Base-by-base conservation (phyloP, 2,797 vertebrate species). In the Megalops cyprinoides region DNA sequence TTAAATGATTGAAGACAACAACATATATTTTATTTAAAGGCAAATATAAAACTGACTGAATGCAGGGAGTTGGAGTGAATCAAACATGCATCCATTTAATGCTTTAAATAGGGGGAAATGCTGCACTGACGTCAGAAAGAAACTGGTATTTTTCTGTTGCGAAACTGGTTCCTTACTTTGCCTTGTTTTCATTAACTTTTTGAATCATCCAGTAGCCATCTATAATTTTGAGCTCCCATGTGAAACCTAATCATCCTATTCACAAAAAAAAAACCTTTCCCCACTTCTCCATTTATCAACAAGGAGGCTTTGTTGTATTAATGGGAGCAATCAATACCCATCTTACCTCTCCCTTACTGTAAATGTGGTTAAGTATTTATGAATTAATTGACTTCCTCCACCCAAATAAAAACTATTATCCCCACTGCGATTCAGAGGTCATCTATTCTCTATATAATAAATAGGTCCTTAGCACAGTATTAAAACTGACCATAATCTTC, bases 351-450 rank as follows among this genome's bases (percentile, higher is more conserved):
- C 89, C 90, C 87, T 95, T 95, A 95, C 94, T 91, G 94, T 95
- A 95, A 95, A 92, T 81, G 88, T 87, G 91, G 90, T 95, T 89
- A 95, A 95, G 93, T 95, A 95, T 95, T 95, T 93, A 95, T 95
- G 94, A 94, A 94, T 94, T 92, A 94, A 95, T 95, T 94, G 94
- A 95, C 93, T 93, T 91, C 84, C 86, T 88, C 86, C 48, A 81
- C 90, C 88, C 90, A 92, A 93, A 93, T 91, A 87, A 90, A 89
- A 90, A 84, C 87, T 75, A 80, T 67, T 51, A 58, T 86, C 81
- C 74, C 85, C 89, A 91, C 86, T 87, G 85, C 81, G 82, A 85
- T 82, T 78, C 88, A 85, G 90, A 94, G 92, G 92, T 94, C 93
- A 91, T 81, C 84, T 83, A 80, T 85, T 85, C 82, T 88, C 85